Conservation (phyloP, 2,888 invertebrate genomes). For the Toxonevra muliebris region DNA sequence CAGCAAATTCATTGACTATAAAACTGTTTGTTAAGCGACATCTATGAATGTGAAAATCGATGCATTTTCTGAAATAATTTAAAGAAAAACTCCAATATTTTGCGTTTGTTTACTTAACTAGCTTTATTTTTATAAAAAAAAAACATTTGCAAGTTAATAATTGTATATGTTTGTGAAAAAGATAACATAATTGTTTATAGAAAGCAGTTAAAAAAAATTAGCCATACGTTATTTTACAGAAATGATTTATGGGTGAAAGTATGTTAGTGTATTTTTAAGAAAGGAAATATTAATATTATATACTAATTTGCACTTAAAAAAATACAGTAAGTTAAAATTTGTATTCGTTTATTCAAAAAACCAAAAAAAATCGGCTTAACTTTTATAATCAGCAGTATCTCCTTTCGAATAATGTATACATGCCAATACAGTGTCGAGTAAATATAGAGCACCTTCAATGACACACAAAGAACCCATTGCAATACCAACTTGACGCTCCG, state of each 20-base stretch:
- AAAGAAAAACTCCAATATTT: neutral
- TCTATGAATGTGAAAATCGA: too few species aligned
- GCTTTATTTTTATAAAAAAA: too few species aligned
- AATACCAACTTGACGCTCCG: slow-evolving; percentile 82
- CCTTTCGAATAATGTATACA: slow-evolving; percentile 79
- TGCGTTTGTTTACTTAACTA: neutral
- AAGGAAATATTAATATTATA: slow-evolving; percentile 32
- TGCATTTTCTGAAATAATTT: too few species aligned
- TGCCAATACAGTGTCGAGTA: slow-evolving; percentile 81
- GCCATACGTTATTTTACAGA: neutral
- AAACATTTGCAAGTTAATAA: neutral
- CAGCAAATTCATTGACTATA: too few species aligned
- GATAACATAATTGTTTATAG: too few species aligned
- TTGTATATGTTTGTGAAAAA: neutral
- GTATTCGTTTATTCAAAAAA: slow-evolving; percentile 8
- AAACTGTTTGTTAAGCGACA: too few species aligned
- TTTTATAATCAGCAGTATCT: slow-evolving; percentile 52
- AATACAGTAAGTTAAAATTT: slow-evolving; percentile 22
- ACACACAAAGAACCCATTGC: slow-evolving; percentile 84
- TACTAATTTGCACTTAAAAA: slow-evolving; percentile 54
- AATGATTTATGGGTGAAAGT: neutral
- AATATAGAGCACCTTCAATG: slow-evolving; percentile 80
- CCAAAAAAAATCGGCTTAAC: slow-evolving; percentile 30
- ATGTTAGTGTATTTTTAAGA: neutral
- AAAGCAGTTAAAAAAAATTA: neutral